Evolutionary conservation across 2,113 vertebrate genomes (phyloP), one percentile per base, ranked within the genome.

Genomic region (Saccopteryx bilineata): DNA sequence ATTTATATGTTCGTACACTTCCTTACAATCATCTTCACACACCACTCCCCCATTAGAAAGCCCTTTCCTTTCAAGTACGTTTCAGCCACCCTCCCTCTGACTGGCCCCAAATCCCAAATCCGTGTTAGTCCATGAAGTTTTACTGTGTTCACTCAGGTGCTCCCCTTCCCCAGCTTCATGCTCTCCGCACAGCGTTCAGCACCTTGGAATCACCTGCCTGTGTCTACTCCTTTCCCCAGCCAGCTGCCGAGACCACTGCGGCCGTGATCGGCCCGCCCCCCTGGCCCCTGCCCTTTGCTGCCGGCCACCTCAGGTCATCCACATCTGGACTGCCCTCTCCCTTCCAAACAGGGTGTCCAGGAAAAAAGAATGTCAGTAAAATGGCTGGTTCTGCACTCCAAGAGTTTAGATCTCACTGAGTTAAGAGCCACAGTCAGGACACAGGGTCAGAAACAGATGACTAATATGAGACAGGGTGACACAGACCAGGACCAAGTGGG

Each of bases 51-150:
- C 54, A 46, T 74, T 65, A 63, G 71, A 11, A n/a, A 92, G 54
- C 21, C 69, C 48, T 69, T 91, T 85, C 56, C 33, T 90, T 92
- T 60, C 69, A 91, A 15, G 10, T 56, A 81, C 72, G 81, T 58
- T 82, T 83, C 28, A 79, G 46, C 39, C 52, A 21, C 39, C 89
- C 48, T 68, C 71, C 9, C 60, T 85, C 87, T 52, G 68, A 11
- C 60, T n/a, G 79, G 39, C 75, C 46, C 66, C 39, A 66, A 19
- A 31, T 56, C 87, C 56, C 26, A 10, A 63, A 48, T 66, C n/a
- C 9, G 21, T 61, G 9, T 52, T 31, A 71, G 74, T 31, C 52
- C 52, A 5, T 13, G 48, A 87, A 26, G 52, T 19, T 15, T 18
- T 3, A 26, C 61, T 58, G 8, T 2, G 5, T 26, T 72, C 33